These are phyloP conservation scores for Ypsolopha scabrella DNA, from an alignment of 2,888 invertebrate species.

Conservation along the genomic window DNA sequence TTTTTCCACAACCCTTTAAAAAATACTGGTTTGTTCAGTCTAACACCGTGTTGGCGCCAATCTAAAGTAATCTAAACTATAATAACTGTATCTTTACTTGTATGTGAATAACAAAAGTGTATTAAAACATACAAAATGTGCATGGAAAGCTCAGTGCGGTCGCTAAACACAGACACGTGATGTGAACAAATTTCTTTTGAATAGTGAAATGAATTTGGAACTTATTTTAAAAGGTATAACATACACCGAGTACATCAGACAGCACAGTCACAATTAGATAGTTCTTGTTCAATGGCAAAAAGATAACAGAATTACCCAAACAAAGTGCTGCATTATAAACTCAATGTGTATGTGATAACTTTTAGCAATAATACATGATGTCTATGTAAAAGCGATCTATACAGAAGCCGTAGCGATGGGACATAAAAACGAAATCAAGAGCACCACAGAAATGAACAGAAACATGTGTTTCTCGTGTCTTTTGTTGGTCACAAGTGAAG, in stretches of 20 bases:
- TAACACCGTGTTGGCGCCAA: slow-evolving; percentile 11
- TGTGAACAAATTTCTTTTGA: neutral
- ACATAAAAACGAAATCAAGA: neutral
- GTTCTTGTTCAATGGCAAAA: no score
- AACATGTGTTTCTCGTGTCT: neutral
- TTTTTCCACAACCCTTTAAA: slow-evolving; percentile 64
- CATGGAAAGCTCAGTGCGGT: slow-evolving; percentile 27
- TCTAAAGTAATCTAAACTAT: slow-evolving; percentile 9
- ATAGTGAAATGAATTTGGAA: no score
- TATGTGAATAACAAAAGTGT: slow-evolving; percentile 16
- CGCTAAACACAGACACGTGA: slow-evolving; percentile 27
- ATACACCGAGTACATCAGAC: neutral
- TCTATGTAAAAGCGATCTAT: neutral
- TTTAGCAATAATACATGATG: neutral
- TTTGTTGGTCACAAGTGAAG: slow-evolving; percentile 10
- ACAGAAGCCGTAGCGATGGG: neutral
- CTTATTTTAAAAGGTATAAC: neutral
- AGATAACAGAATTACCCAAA: neutral
- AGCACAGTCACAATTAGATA: no score
- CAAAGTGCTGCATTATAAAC: no score
- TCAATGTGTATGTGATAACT: no score
- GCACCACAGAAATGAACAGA: neutral
- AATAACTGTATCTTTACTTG: slow-evolving; percentile 15
- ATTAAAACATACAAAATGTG: slow-evolving; percentile 22
- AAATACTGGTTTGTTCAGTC: slow-evolving; percentile 8